Base-by-base conservation (phyloP, 2,888 invertebrate species). In the Acheta domesticus region DNA sequence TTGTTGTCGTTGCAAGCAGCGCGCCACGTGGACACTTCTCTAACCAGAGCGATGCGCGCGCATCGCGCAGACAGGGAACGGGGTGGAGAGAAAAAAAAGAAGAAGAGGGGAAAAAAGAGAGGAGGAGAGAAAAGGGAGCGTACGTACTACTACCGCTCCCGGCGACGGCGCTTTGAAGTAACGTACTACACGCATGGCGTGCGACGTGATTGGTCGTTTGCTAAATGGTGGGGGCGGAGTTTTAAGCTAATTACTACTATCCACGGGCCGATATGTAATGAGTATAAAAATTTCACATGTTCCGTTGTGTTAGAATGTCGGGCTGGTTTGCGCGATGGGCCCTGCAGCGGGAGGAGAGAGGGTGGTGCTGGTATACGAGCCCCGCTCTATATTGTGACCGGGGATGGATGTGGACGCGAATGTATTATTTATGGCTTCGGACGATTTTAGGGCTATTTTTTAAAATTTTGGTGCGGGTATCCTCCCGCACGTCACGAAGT, bases 171-270 rank as follows among this genome's bases (percentile, higher is more conserved):
- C 62, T 62, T 62, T 62, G 62, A 62, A 62, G 62, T 62, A 62
- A 62, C 62, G 62, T 62, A 62, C 16, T 62, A 62, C 62, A 62
- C 62, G 62, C 62, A 62, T 62, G 62, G 62, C n/a, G 62, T 62
- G 62, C 62, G 62, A 62, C 62, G 62, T 62, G 62, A 62, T 62
- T 62, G 62, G 62, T 62, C 62, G 62, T 62, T 62, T 62, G 62
- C 62, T 62, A 62, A 62, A 62, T 62, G 62, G 62, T 62, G 62
- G 62, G 62, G 62, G 62, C 62, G 62, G 62, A 62, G 62, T 62
- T 62, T 62, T 62, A 62, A 62, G 62, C 62, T 62, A 62, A 62
- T 62, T 62, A 62, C 62, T 62, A 62, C 62, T 62, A 62, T 62
- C 62, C 62, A 62, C 62, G 16, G 62, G 62, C 62, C 62, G 62